Evolutionary conservation across 35 echinoderm and acorn worm species (phyloP), one percentile per base, ranked within the genome.

Genomic region (Ptychodera flava): DNA sequence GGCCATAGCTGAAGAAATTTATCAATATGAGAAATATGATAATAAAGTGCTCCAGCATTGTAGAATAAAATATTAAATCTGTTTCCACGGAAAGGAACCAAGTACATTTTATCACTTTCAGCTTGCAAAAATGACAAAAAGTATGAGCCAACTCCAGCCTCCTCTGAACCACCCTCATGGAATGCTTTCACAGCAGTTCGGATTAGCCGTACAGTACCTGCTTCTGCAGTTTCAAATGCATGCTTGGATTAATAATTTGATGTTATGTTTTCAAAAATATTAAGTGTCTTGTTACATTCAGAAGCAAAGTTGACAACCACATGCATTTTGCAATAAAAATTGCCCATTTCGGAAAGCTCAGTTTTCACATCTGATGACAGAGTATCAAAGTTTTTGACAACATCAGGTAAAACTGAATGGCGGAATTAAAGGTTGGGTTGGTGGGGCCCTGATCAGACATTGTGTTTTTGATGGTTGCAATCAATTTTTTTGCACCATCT

Each of bases 51-150:
- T 36, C 78, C 86, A 30, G 91, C 91, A 14, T 85, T 85, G 82
- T 92, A 79, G 77, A 92, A 92, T 34, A 92, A 32, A 34, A 92
- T 92, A 78, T 92, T 92, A 31, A 81, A 80, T 64, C 91, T 32
- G 33, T 92, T 92, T 15, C 86, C 91, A 78, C 87, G 33, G 38
- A 78, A 92, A 6, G 45, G 22, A 6, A 22, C 45, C 22, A 64
- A 64, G 45, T 64, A 22, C 22, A 64, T 12, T 64, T 64, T 64
- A 22, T 6, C 6, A 64, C 22, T 64, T 64, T 64, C 45, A 64
- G 45, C 6, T 64, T 64, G 6, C 6, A 64, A 22, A 22, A 64
- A 64, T 64, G 45, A 64, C 22, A 12, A 22, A 64, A 64, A 64
- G 45, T 64, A 64, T 6, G 45, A 6, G 22, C 6, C 82, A 16